A percentile compares a stretch with the other conserved stretches of the same genome.
Conservation (phyloP, 2,113 vertebrate species). For the Vireo altiloquus region DNA sequence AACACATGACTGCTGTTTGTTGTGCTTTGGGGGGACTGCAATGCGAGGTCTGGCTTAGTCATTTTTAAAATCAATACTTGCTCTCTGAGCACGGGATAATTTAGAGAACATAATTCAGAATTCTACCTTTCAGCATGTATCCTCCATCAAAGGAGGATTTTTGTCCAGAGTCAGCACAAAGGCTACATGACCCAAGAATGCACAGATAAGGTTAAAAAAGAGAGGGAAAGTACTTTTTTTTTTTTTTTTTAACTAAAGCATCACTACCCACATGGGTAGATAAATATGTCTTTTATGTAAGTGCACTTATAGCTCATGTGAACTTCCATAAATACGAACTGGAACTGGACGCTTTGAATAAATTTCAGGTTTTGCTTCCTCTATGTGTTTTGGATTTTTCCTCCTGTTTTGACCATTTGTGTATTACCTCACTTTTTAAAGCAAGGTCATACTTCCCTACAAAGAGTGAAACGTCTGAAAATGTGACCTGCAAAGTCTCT, state of each 20-base stretch:
- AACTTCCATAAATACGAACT: neutral
- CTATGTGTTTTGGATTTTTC: neutral
- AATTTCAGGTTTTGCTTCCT: neutral
- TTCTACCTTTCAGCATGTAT: conserved; percentile 91
- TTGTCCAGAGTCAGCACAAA: conserved; percentile 79
- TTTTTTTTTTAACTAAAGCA: neutral
- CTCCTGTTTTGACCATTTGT: neutral
- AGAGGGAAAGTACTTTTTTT: conserved; percentile 7
- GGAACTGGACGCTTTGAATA: neutral
- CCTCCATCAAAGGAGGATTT: conserved; percentile 81
- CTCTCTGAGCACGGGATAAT: conserved; percentile 88
- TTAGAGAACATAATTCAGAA: conserved; percentile 99
- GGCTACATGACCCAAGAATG: conserved; percentile 70
- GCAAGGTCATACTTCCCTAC: neutral
- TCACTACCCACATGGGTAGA: neutral
- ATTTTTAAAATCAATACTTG: conserved; percentile 95
- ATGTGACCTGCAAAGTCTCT: neutral
- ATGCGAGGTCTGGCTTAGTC: conserved; percentile 89
- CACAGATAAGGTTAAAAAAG: conserved; percentile 73
- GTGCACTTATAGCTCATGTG: neutral
- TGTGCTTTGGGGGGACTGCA: conserved; percentile 78
- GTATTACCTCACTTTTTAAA: neutral
- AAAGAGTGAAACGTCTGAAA: neutral
- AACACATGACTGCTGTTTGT: conserved; percentile 70
- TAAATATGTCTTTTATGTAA: neutral